phyloP scores from a whole-genome alignment of 2,888 invertebrate genomes.

The Antitype chi region DNA sequence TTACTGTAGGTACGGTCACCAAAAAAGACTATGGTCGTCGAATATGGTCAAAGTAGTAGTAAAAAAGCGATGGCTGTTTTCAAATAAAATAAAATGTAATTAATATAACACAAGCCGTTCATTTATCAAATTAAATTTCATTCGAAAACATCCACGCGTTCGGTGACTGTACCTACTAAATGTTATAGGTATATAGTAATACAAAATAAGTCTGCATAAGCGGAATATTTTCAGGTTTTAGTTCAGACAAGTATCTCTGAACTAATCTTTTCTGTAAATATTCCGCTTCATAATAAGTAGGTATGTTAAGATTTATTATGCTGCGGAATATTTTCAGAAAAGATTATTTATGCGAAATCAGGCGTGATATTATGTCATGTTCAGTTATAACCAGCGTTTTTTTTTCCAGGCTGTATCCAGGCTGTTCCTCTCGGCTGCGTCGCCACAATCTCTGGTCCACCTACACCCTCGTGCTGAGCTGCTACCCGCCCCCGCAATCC shows the following conservation, averaged over 20 bases:
- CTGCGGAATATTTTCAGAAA: background rate
- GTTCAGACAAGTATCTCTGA: background rate
- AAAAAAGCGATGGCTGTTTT: too few relatives aligned
- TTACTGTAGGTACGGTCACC: background rate
- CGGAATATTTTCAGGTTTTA: too few relatives aligned
- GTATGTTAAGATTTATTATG: too few relatives aligned
- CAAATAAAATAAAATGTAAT: too few relatives aligned
- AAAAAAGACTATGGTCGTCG: too few relatives aligned
- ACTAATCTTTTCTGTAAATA: background rate
- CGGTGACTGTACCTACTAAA: too few relatives aligned
- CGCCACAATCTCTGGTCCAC: conserved; percentile 85
- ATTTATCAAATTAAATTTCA: too few relatives aligned
- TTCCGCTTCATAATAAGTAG: background rate
- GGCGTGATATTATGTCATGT: background rate
- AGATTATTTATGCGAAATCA: background rate
- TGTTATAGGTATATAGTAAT: too few relatives aligned
- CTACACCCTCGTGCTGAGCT: conserved; percentile 86
- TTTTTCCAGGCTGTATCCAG: conserved; percentile 84
- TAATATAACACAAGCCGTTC: too few relatives aligned
- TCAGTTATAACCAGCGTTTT: background rate
- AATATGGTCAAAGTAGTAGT: too few relatives aligned
- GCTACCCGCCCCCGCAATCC: conserved; percentile 82
- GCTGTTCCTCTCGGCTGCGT: conserved; percentile 80
- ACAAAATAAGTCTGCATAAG: too few relatives aligned
- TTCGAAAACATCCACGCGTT: too few relatives aligned